Percentiles rank a stretch among this genome's conserved stretches.
Evolutionary conservation across 2,797 vertebrate genomes (phyloP).

Genomic region (Streptopelia turtur): DNA sequence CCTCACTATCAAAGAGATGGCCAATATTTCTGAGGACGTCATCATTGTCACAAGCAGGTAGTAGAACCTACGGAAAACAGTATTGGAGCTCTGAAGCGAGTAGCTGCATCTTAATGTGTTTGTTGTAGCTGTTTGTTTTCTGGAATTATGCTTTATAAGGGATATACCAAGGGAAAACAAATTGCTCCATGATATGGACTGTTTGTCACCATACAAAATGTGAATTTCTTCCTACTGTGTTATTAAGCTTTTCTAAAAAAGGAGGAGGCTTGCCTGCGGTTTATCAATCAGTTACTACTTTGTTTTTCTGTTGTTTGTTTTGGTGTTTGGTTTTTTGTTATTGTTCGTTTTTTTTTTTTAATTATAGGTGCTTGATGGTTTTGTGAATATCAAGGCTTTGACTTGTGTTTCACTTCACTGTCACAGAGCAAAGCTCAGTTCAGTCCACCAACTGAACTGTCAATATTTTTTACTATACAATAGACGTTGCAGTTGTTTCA

Average conservation of each 20-base stretch:
- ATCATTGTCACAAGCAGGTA: conserved; percentile 99
- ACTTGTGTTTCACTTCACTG: not conserved
- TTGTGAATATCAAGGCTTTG: not conserved
- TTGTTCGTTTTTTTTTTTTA: not conserved
- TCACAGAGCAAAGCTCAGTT: not conserved
- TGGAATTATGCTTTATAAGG: not conserved
- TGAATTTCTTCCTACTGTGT: not conserved
- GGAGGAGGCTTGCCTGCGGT: too few species aligned
- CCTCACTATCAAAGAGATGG: conserved; percentile 99
- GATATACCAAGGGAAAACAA: not conserved
- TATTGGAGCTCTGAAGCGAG: not conserved
- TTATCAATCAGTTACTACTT: accelerated
- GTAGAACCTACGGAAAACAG: not conserved
- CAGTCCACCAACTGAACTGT: accelerated
- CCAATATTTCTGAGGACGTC: conserved; percentile 97
- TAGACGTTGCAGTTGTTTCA: accelerated
- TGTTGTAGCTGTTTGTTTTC: not conserved
- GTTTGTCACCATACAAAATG: too few species aligned
- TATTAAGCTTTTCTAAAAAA: not conserved
- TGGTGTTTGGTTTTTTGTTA: too few species aligned
- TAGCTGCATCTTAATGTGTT: not conserved
- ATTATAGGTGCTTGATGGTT: accelerated
- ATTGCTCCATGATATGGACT: not conserved
- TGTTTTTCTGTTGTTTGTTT: not conserved
- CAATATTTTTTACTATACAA: not conserved